Evolutionary conservation across 53 echinoderm and acorn worm species (phyloP).

Genomic region (Stichopus horrens): DNA sequence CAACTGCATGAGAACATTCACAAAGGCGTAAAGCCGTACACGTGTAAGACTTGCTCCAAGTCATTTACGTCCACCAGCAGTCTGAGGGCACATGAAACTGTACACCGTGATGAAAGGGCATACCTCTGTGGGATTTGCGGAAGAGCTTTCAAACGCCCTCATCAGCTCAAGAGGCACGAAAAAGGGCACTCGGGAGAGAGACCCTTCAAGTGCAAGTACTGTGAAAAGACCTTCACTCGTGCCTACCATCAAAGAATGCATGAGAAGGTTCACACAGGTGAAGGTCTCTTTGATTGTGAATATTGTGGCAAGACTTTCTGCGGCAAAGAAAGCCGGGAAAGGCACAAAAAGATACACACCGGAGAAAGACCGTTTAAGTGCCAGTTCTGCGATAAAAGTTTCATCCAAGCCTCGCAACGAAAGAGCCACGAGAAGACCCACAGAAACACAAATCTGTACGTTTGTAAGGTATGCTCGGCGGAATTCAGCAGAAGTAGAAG

Average conservation of each 20-base stretch:
- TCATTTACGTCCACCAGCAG: constrained; percentile 28
- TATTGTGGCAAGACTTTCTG: constrained; percentile 23
- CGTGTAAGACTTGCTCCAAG: constrained; percentile 39
- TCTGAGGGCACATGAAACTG: constrained; percentile 24
- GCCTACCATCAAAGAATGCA: constrained; percentile 28
- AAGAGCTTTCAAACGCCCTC: constrained; percentile 22
- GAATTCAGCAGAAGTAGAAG: constrained; percentile 3
- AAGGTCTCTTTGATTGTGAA: constrained; percentile 9
- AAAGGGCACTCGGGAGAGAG: constrained; percentile 16
- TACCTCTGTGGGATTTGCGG: constrained; percentile 32
- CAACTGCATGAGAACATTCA: constrained; percentile 33
- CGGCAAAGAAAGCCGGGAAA: neutral
- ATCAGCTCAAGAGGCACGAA: constrained; percentile 35
- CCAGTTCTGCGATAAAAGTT: constrained; percentile 17
- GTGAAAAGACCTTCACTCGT: constrained; percentile 19
- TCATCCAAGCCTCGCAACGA: constrained; percentile 9
- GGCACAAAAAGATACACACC: constrained; percentile 30
- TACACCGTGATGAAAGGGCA: constrained; percentile 22
- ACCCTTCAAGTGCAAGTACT: constrained; percentile 35
- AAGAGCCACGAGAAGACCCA: constrained; percentile 43
- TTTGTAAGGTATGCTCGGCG: constrained; percentile 1
- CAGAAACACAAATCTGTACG: neutral
- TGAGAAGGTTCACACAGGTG: constrained; percentile 23
- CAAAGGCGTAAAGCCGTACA: constrained; percentile 16
- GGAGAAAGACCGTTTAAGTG: constrained; percentile 24